A percentile compares a stretch with the other conserved stretches of the same genome.
phyloP scores from a whole-genome alignment of 1,140 invertebrate species.

The Chrysopa pallens region DNA sequence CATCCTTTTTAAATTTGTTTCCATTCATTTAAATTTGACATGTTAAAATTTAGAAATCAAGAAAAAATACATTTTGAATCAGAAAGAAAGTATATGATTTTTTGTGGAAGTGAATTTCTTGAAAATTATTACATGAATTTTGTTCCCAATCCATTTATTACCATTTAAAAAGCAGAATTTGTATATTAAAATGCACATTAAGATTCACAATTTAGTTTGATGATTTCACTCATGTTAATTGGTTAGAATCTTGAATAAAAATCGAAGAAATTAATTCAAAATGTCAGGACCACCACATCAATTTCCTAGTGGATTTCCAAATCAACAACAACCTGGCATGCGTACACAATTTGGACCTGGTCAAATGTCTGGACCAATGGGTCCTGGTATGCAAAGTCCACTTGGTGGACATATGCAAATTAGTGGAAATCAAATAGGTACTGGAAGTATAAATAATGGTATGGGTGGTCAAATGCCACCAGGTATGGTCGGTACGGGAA shows the following conservation, averaged over 20 bases:
- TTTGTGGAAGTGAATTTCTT: too few species aligned
- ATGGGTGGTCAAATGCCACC: background rate
- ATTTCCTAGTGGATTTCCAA: slow-evolving; percentile 33
- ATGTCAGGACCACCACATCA: slow-evolving; percentile 39
- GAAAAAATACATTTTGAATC: too few species aligned
- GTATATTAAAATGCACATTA: too few species aligned
- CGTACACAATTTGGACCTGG: slow-evolving; percentile 32
- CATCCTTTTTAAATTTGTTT: too few species aligned
- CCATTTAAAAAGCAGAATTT: too few species aligned
- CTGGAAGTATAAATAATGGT: slow-evolving; percentile 9
- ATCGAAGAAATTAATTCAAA: slow-evolving; percentile 1
- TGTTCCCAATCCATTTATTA: too few species aligned
- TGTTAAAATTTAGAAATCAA: too few species aligned
- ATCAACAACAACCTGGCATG: slow-evolving; percentile 30
- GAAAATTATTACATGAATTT: too few species aligned
- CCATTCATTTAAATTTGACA: too few species aligned
- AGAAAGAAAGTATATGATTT: too few species aligned
- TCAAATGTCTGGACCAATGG: slow-evolving; percentile 27
- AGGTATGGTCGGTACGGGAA: slow-evolving; percentile 1
- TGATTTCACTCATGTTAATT: too few species aligned
- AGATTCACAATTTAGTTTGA: too few species aligned
- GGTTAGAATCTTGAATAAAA: background rate
- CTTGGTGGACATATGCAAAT: slow-evolving; percentile 21
- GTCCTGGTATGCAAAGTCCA: slow-evolving; percentile 28
- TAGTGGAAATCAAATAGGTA: slow-evolving; percentile 14